Base-by-base conservation (phyloP, 2,888 invertebrate species). In the Lottia scabra region DNA sequence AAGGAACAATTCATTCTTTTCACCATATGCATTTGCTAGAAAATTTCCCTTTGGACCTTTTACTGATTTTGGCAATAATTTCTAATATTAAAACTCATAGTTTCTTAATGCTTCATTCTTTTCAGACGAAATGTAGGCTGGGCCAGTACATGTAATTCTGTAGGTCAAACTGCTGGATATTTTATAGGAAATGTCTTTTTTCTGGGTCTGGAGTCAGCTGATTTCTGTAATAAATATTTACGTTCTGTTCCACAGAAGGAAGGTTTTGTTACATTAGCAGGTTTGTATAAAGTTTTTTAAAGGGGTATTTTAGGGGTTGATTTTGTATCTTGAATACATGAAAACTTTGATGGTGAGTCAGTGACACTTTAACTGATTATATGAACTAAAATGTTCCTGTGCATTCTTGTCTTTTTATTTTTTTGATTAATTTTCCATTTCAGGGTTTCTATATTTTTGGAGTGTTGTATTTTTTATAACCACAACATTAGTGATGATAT, bases 81-180 rank as follows among this genome's bases (percentile, higher is more conserved):
- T 5, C 16, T 64, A 2, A 3, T n/a, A 5, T 16, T 26, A 26
- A 26, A 15, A 10, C 15, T 19, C 8, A n/a, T n/a, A 16, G 19
- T 26, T 43, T 6, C 15, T n/a, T n/a, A 16, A 44, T 66, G 72
- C 45, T 45, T 62, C 63, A 26, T 65, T 62, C 71, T 38, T 91
- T 92, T 65, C 88, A 95, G 95, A 81, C 92, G 94, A 83, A 99
- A 99, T 91, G 97, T 99, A 5, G 97, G 96, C 2, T 97, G 99
- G 91, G 99, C 99, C 0, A 99, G 99, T 1, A 99, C 99, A 0
- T 99, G 99, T 88, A 99, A 99, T 88, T 96, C 96, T 82, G 97
- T 99, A 0, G 99, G 99, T 3, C 99, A 99, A 91, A 99, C 98
- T 0, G 95, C 97, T 48, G 99, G 99, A 0, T 98, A 95, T 89